These are phyloP conservation scores for Trimorus sp. DNA, from an alignment of 2,888 invertebrate genomes.

Conservation along the genomic window DNA sequence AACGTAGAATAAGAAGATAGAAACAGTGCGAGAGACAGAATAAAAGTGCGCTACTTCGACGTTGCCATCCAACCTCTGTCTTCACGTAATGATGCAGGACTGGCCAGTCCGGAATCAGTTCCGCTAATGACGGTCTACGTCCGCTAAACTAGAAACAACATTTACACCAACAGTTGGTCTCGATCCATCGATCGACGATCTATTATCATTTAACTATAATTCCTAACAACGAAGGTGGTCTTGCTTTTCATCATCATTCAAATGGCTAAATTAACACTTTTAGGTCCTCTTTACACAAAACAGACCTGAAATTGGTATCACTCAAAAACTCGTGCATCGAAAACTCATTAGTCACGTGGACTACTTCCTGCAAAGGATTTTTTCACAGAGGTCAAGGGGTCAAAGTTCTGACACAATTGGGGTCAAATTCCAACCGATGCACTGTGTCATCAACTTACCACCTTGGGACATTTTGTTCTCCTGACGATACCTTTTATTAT, in stretches of 20 bases:
- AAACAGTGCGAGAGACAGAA: slow-evolving; percentile 33
- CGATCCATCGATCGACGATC: not conserved
- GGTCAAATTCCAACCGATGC: not conserved
- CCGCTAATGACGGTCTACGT: slow-evolving; percentile 94
- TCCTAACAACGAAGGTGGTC: slow-evolving; percentile 6
- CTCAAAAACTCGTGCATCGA: no score
- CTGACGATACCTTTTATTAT: no score
- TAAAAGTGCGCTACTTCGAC: slow-evolving; percentile 37
- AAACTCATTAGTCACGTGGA: no score
- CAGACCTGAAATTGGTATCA: no score
- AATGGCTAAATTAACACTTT: no score
- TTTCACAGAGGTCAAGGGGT: slow-evolving; percentile 10
- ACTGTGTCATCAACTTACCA: slow-evolving; percentile 15
- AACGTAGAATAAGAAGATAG: not conserved
- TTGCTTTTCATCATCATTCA: no score
- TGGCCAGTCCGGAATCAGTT: slow-evolving; percentile 98
- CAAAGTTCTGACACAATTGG: not conserved
- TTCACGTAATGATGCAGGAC: slow-evolving; percentile 91
- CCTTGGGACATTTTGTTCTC: not conserved
- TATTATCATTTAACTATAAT: not conserved
- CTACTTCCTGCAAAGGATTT: not conserved
- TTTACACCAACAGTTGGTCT: slow-evolving; percentile 20
- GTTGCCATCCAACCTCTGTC: slow-evolving; percentile 89
- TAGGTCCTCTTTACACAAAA: no score
- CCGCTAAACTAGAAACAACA: slow-evolving; percentile 75